These are phyloP conservation scores for Protodeltote pygarga DNA, from an alignment of 2,888 invertebrate species.

Conservation along the genomic window DNA sequence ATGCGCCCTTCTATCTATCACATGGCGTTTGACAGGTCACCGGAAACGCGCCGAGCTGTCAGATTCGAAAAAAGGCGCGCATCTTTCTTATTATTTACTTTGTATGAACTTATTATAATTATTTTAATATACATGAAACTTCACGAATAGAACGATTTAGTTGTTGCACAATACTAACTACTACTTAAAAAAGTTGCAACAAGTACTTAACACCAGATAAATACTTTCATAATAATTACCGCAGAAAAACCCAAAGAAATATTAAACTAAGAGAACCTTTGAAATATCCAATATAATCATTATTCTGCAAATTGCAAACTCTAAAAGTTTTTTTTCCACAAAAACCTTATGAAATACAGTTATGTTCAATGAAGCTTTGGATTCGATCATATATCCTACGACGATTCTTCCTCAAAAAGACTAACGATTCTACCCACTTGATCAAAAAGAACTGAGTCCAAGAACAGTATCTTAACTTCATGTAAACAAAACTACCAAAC, in stretches of 20 bases:
- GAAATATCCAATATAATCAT: background rate
- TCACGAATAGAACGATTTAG: conserved; percentile 45
- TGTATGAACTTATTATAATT: no score
- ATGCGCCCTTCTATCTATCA: conserved; percentile 87
- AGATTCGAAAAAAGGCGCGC: conserved; percentile 83
- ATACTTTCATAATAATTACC: conserved; percentile 2
- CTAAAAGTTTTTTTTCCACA: background rate
- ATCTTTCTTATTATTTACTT: no score
- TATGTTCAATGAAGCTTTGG: background rate
- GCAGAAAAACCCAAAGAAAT: conserved; percentile 20
- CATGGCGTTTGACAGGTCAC: conserved; percentile 86
- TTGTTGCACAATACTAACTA: conserved; percentile 49
- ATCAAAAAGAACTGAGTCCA: conserved; percentile 19
- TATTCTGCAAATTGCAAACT: background rate
- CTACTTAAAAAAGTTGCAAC: conserved; percentile 4
- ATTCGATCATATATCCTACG: background rate
- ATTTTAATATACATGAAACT: no score
- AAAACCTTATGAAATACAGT: background rate
- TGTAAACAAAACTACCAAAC: conserved; percentile 14
- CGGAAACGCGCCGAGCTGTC: conserved; percentile 82
- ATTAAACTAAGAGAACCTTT: conserved; percentile 2
- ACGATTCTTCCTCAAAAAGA: conserved; percentile 7
- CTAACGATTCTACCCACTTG: conserved; percentile 33
- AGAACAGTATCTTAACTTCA: conserved; percentile 21
- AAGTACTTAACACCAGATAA: conserved; percentile 11